Conservation (phyloP, 2,888 invertebrate genomes). For the Caenorhabditis macrosperma region DNA sequence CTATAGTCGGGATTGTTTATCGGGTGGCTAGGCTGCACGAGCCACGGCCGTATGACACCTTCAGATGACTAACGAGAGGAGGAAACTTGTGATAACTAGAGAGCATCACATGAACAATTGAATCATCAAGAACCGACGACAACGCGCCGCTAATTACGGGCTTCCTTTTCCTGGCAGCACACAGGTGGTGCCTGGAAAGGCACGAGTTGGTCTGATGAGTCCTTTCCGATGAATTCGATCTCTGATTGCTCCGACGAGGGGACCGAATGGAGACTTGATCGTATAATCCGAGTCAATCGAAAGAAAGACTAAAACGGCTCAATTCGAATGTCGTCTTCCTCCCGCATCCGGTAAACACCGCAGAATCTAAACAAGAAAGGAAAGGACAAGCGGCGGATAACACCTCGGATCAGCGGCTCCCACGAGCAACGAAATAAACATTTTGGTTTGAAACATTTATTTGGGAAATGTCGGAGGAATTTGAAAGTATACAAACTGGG, state of each 20-base stretch:
- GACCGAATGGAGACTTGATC: not conserved
- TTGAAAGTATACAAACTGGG: not conserved
- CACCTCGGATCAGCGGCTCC: not conserved
- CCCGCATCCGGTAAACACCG: not conserved
- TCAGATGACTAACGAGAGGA: conserved; percentile 40
- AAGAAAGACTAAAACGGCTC: not conserved
- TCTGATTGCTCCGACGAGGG: not conserved
- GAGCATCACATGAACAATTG: conserved; percentile 30
- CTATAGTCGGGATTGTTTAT: conserved; percentile 26
- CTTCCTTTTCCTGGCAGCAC: conserved; percentile 16
- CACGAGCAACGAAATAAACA: not conserved
- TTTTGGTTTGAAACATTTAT: no score
- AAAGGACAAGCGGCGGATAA: not conserved
- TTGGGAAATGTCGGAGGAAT: not conserved
- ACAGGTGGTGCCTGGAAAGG: not conserved
- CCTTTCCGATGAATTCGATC: not conserved
- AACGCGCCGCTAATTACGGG: conserved; percentile 27
- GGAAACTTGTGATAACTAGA: conserved; percentile 6
- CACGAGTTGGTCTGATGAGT: no score
- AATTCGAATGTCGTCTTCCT: not conserved
- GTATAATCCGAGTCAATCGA: not conserved
- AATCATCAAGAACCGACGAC: conserved; percentile 42
- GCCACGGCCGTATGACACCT: conserved; percentile 16
- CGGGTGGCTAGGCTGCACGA: not conserved
- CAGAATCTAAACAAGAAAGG: no score